A percentile compares a stretch with the other conserved stretches of the same genome.
Conservation (phyloP, 2,888 invertebrate genomes). For the Anticlea derivata region DNA sequence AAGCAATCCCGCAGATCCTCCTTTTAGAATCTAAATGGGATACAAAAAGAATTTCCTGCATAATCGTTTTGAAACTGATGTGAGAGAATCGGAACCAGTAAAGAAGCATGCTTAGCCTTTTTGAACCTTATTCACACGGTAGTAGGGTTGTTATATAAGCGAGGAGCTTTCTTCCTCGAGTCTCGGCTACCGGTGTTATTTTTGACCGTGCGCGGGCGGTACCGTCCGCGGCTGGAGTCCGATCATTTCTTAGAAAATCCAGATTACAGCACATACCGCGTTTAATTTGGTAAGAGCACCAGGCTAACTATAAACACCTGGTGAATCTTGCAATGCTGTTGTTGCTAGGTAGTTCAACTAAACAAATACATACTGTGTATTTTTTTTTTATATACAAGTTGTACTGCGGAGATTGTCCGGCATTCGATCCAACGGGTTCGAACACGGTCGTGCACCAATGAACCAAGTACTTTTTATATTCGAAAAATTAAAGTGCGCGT, state of each 20-base stretch:
- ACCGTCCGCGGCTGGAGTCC: constrained; percentile 49
- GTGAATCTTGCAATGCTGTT: constrained; percentile 8
- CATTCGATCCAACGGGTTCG: too few relatives aligned
- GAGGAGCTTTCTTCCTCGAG: constrained; percentile 16
- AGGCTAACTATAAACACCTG: constrained; percentile 33
- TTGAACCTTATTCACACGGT: constrained; percentile 20
- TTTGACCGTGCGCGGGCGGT: constrained; percentile 54
- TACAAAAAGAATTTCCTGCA: constrained; percentile 59
- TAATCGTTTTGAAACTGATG: constrained; percentile 38
- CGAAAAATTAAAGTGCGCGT: too few relatives aligned
- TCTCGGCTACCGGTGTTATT: constrained; percentile 49
- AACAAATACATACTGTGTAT: neutral
- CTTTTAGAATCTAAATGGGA: constrained; percentile 39
- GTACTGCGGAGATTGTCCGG: too few relatives aligned
- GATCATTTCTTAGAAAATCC: constrained; percentile 57
- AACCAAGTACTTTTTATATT: too few relatives aligned
- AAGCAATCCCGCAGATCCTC: constrained; percentile 32
- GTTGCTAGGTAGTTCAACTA: neutral
- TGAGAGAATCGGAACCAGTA: constrained; percentile 9
- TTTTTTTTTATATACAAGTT: too few relatives aligned
- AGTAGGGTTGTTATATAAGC: constrained; percentile 20
- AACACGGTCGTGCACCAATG: too few relatives aligned
- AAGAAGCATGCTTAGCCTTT: neutral
- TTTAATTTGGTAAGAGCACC: constrained; percentile 49
- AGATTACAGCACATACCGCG: constrained; percentile 50